Percentiles rank a stretch among this genome's conserved stretches.
These are phyloP conservation scores for Acleris holmiana DNA, from an alignment of 2,888 invertebrate species.

Conservation along the genomic window DNA sequence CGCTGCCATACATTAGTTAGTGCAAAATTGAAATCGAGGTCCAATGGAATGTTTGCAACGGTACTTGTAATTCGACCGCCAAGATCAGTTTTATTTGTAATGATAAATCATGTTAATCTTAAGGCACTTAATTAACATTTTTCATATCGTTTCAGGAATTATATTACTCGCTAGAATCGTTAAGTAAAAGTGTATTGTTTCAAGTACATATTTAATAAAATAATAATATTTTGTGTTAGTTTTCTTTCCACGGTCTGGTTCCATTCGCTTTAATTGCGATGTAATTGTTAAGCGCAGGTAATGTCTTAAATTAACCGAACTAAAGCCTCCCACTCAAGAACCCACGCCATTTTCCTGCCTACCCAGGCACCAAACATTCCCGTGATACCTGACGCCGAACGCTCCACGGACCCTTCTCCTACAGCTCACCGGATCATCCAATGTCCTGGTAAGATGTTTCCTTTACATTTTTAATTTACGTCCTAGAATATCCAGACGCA, in stretches of 20 bases:
- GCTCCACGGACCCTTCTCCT: constrained; percentile 80
- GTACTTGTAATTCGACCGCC: constrained; percentile 65
- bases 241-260: constrained; percentile 47
- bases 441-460: constrained; percentile 81
- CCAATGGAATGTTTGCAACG: constrained; percentile 79
- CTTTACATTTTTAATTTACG: constrained; percentile 76
- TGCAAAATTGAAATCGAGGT: constrained; percentile 80
- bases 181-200: constrained; percentile 81
- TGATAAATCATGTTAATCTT: constrained; percentile 78
- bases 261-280: constrained; percentile 4
- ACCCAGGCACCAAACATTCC: constrained; percentile 74
- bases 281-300: constrained; percentile 53
- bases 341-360: constrained; percentile 80
- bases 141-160: constrained; percentile 75
- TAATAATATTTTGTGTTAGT: constrained; percentile 60
- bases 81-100: constrained; percentile 68
- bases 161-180: constrained; percentile 80
- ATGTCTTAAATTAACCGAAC: constrained; percentile 56
- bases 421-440: constrained; percentile 81
- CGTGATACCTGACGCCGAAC: constrained; percentile 77
- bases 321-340: constrained; percentile 75
- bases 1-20: constrained; percentile 66
- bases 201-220: constrained; percentile 78
- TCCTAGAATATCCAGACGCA: constrained; percentile 66
- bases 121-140: constrained; percentile 64